Evolutionary conservation across 92 coral and sea anemone species (phyloP).

Genomic region (Actinernus sp.): DNA sequence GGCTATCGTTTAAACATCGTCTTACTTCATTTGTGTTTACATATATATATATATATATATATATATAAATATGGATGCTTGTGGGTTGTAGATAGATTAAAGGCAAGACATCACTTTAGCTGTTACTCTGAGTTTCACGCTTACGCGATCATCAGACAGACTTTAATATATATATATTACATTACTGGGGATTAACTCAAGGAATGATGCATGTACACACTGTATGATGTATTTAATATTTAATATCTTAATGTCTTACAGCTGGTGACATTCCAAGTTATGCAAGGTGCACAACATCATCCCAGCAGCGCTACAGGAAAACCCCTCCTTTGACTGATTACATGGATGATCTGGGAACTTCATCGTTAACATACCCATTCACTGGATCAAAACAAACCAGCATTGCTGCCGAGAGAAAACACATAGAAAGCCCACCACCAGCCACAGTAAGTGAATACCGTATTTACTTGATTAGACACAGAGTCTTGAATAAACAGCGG

Average conservation of each 20-base stretch:
- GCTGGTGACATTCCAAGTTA: constrained; percentile 90
- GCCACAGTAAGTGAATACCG: constrained; percentile 66
- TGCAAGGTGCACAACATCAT: constrained; percentile 97
- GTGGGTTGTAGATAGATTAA: no score
- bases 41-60: no score
- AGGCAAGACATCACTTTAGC: no score
- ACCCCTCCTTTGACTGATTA: constrained; percentile 94
- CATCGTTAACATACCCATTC: constrained; percentile 58
- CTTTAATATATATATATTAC: neutral
- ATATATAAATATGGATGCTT: no score
- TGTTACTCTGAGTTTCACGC: no score
- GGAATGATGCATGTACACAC: neutral
- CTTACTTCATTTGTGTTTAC: no score
- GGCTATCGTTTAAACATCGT: no score
- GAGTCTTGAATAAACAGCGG: no score
- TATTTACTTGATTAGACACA: no score
- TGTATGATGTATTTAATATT: no score
- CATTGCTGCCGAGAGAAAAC: constrained; percentile 29
- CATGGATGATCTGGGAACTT: constrained; percentile 56
- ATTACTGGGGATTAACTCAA: neutral
- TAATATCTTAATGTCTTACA: constrained; percentile 18
- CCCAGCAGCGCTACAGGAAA: constrained; percentile 86
- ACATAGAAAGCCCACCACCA: constrained; percentile 32
- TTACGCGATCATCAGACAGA: no score
- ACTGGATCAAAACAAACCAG: constrained; percentile 46